Conservation (phyloP, 2,888 invertebrate species). For the Trissonchulus sp. region DNA sequence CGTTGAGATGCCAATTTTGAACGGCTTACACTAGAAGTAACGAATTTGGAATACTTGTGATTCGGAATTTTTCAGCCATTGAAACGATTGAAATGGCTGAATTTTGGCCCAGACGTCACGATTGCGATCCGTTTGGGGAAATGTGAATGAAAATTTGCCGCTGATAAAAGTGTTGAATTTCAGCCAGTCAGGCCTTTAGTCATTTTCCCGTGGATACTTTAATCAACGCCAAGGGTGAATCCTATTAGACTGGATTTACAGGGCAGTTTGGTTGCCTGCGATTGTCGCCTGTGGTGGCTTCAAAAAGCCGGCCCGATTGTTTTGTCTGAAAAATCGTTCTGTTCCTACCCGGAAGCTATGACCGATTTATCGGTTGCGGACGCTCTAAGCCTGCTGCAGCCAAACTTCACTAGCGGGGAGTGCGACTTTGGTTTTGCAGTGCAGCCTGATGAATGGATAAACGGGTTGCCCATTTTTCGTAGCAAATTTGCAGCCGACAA, state of each 20-base stretch:
- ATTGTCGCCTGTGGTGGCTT: constrained; percentile 20
- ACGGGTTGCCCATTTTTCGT: neutral
- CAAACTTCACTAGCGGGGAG: neutral
- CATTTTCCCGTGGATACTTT: neutral
- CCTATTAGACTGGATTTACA: neutral
- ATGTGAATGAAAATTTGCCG: neutral
- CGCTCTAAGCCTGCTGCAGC: neutral
- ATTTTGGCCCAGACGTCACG: neutral
- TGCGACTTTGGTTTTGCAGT: neutral
- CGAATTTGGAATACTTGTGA: neutral
- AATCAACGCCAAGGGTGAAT: neutral
- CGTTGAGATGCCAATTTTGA: neutral
- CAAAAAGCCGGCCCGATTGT: neutral
- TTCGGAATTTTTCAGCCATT: neutral
- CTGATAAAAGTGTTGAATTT: constrained; percentile 3
- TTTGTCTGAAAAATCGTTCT: neutral
- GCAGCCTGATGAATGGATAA: neutral
- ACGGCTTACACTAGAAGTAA: neutral
- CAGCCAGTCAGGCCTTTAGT: neutral
- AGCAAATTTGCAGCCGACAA: neutral
- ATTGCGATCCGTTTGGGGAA: neutral
- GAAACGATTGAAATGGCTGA: neutral
- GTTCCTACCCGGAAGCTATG: neutral
- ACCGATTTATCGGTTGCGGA: neutral
- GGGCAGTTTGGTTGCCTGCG: constrained; percentile 21